Percentiles rank a stretch among this genome's conserved stretches.
Evolutionary conservation across 2,888 invertebrate genomes (phyloP).

Genomic region (Lepetodrilus schrolli): DNA sequence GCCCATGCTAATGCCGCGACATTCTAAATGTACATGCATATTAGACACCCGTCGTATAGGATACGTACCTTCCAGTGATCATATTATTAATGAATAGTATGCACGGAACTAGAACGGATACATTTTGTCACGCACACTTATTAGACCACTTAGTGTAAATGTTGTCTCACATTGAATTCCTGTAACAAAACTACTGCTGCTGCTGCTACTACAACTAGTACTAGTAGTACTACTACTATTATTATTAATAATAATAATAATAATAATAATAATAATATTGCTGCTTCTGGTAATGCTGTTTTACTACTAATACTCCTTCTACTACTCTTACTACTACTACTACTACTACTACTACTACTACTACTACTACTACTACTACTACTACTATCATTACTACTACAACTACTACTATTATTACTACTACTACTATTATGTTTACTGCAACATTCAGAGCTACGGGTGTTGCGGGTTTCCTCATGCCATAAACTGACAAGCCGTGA

Average conservation of each 20-base stretch:
- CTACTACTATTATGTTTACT: neutral
- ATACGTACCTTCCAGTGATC: too few species aligned
- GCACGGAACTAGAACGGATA: too few species aligned
- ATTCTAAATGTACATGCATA: too few species aligned
- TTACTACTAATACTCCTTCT: neutral
- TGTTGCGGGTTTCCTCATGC: too few species aligned
- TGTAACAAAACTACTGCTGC: neutral
- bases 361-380: neutral
- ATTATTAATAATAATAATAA: neutral
- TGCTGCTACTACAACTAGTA: constrained; percentile 26
- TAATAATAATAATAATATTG: neutral
- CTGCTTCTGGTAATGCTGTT: neutral
- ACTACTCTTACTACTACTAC: neutral
- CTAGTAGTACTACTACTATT: neutral
- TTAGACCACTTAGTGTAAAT: too few species aligned
- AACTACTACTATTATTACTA: neutral
- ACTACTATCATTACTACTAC: neutral
- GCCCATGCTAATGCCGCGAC: too few species aligned
- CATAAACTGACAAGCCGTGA: too few species aligned
- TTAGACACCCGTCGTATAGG: too few species aligned
- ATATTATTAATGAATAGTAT: too few species aligned
- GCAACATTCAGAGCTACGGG: too few species aligned
- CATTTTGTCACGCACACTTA: too few species aligned
- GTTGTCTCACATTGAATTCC: neutral
- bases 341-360: neutral